Evolutionary conservation across 2,888 invertebrate genomes (phyloP).

Genomic region (Drosophila prostipennis): DNA sequence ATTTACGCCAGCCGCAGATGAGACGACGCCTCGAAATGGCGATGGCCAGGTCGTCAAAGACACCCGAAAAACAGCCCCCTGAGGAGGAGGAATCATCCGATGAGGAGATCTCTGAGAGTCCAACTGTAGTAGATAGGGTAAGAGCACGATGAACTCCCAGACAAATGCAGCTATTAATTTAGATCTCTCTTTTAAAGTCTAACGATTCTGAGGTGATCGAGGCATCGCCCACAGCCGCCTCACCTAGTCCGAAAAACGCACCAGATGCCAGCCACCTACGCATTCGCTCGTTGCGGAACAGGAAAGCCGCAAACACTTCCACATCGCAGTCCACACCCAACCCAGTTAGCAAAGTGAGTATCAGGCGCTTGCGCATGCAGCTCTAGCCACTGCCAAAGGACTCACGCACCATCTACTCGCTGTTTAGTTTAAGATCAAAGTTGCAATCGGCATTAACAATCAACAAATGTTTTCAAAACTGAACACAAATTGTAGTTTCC

Average conservation of each 20-base stretch:
- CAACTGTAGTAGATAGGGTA: slow-evolving; percentile 4
- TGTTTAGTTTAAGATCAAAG: slow-evolving; percentile 26
- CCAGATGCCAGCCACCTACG: slow-evolving; percentile 41
- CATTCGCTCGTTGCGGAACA: slow-evolving; percentile 60
- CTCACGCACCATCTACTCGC: slow-evolving; percentile 6
- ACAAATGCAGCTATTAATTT: neutral
- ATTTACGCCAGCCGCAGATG: slow-evolving; percentile 38
- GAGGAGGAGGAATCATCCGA: neutral
- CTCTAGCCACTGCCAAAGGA: slow-evolving; percentile 48
- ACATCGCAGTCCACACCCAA: slow-evolving; percentile 9
- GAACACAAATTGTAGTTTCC: slow-evolving; percentile 58
- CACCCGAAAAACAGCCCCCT: slow-evolving; percentile 35
- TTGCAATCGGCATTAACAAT: slow-evolving; percentile 44
- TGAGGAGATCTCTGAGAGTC: neutral
- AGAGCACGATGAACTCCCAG: neutral
- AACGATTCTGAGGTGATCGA: slow-evolving; percentile 76
- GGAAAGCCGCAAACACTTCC: slow-evolving; percentile 23
- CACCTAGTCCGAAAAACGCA: slow-evolving; percentile 4
- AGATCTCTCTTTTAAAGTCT: slow-evolving; percentile 45
- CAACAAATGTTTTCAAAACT: slow-evolving; percentile 45
- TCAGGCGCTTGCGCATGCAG: slow-evolving; percentile 59
- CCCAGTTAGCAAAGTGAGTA: slow-evolving; percentile 70
- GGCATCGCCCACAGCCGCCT: slow-evolving; percentile 68
- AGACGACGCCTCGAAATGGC: slow-evolving; percentile 39
- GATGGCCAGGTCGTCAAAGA: slow-evolving; percentile 38